Conservation (phyloP, 2,888 invertebrate species). For the Ormia ochracea region DNA sequence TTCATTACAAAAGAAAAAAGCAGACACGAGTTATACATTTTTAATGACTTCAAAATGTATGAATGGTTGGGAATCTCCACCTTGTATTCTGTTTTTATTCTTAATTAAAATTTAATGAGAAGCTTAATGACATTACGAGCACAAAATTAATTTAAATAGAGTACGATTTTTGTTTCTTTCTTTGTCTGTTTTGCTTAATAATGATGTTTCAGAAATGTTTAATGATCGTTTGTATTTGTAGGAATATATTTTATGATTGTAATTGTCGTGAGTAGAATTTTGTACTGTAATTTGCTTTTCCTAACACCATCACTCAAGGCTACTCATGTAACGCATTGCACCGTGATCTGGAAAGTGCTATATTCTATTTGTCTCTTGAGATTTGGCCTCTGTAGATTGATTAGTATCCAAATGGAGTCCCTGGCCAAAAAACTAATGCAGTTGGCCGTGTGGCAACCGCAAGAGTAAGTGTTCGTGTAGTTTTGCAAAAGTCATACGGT, state of each 20-base stretch:
- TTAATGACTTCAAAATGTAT: not conserved
- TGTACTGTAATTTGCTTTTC: no score
- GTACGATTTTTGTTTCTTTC: no score
- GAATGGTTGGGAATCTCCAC: not conserved
- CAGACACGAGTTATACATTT: constrained; percentile 6
- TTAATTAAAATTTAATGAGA: constrained; percentile 24
- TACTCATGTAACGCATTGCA: no score
- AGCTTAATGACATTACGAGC: not conserved
- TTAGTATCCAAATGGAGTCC: no score
- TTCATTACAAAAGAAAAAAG: not conserved
- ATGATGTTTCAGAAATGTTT: not conserved
- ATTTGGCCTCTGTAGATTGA: no score
- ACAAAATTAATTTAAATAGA: constrained; percentile 16
- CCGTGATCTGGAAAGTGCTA: no score
- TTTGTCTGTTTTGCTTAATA: not conserved
- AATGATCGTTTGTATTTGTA: not conserved
- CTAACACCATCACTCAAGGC: no score
- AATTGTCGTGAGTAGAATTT: not conserved
- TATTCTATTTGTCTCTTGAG: no score
- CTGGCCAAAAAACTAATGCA: no score
- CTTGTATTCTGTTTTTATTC: not conserved
- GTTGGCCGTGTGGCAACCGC: no score
- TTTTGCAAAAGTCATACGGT: no score
- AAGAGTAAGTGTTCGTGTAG: no score
- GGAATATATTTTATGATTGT: constrained; percentile 1